Conservation (phyloP, 2,113 vertebrate species). For the Nyctereutes procyonoides region DNA sequence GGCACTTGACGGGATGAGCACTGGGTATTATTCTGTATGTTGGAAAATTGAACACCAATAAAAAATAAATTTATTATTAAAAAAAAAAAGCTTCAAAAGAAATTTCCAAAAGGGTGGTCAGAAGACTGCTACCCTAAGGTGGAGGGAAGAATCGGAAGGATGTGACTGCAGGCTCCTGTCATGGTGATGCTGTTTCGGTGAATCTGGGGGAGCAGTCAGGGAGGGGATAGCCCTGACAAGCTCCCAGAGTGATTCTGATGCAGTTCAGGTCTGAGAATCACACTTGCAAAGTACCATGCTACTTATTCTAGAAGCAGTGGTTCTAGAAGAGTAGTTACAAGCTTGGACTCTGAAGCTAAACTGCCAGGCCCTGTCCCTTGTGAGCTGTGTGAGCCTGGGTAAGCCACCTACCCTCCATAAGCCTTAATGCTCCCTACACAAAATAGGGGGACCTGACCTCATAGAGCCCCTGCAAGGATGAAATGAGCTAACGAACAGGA, state of each 20-base stretch:
- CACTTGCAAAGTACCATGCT: background rate
- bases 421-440: background rate
- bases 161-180: background rate
- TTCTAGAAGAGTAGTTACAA: too few relatives aligned
- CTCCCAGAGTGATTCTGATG: background rate
- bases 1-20: too few relatives aligned
- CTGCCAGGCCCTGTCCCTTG: background rate
- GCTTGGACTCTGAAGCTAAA: background rate
- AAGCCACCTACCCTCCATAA: background rate
- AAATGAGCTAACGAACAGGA: background rate
- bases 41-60: too few relatives aligned
- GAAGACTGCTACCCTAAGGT: background rate
- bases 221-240: background rate
- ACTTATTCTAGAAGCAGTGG: background rate
- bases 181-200: background rate
- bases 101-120: background rate
- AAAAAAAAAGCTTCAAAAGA: background rate
- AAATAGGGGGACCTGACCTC: background rate
- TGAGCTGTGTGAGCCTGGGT: background rate
- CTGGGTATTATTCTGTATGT: too few relatives aligned
- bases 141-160: background rate
- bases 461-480: background rate
- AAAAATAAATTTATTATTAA: too few relatives aligned
- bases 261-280: background rate
- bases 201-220: too few relatives aligned